These are phyloP conservation scores for Abrostola tripartita DNA, from an alignment of 2,888 invertebrate genomes.

Conservation along the genomic window DNA sequence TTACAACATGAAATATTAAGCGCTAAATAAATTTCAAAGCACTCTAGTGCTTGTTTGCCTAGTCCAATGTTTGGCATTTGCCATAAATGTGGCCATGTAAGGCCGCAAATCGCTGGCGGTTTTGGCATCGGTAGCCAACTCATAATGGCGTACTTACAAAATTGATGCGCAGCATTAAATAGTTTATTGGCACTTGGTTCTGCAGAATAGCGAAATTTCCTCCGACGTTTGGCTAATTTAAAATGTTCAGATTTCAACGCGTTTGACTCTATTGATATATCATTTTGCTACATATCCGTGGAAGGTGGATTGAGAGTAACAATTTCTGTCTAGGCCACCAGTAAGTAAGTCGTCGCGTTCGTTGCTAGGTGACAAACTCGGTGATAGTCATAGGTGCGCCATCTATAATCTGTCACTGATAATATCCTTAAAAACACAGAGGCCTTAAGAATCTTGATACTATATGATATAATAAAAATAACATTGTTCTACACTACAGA, in stretches of 20 bases:
- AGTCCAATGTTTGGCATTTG: constrained; percentile 53
- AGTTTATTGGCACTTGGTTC: constrained; percentile 42
- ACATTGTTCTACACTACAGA: too few species aligned
- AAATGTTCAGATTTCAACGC: constrained; percentile 4
- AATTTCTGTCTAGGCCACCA: too few species aligned
- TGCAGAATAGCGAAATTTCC: constrained; percentile 19
- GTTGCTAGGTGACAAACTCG: too few species aligned
- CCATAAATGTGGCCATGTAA: constrained; percentile 51
- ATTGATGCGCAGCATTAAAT: constrained; percentile 49
- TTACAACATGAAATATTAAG: constrained; percentile 45
- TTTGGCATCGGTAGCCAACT: constrained; percentile 56
- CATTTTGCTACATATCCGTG: background rate
- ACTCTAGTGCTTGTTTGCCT: constrained; percentile 45
- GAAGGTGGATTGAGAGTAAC: too few species aligned
- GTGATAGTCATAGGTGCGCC: too few species aligned
- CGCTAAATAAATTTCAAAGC: constrained; percentile 56
- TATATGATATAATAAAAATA: too few species aligned
- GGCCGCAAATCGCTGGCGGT: constrained; percentile 60
- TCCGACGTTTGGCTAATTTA: constrained; percentile 11
- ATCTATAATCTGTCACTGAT: too few species aligned
- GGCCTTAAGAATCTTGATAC: too few species aligned
- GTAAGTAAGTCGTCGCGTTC: too few species aligned
- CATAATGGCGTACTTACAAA: constrained; percentile 53
- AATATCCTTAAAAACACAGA: too few species aligned
- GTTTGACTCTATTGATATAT: background rate